A percentile compares a stretch with the other conserved stretches of the same genome.
These are phyloP conservation scores for Axis porcinus DNA, from an alignment of 2,113 vertebrate species.

Conservation along the genomic window DNA sequence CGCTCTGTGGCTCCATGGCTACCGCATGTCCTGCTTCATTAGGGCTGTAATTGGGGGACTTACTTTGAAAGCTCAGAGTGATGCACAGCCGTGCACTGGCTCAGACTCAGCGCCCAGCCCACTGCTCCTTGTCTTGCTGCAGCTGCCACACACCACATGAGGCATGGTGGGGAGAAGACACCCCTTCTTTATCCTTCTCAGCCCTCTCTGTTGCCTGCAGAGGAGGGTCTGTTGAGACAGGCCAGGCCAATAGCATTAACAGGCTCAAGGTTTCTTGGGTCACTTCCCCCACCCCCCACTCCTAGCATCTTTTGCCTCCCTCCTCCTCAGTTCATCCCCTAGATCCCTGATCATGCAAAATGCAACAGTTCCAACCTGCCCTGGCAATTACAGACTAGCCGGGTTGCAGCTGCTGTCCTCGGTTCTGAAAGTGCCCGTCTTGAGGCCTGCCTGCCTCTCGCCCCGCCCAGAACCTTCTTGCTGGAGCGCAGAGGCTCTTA, in stretches of 20 bases:
- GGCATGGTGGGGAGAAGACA: neutral
- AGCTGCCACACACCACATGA: neutral
- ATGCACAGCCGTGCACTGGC: neutral
- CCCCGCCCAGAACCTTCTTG: slow-evolving; percentile 64
- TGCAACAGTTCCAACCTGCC: slow-evolving; percentile 73
- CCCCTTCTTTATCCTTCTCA: neutral
- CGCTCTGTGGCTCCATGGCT: slow-evolving; percentile 40
- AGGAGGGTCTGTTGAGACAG: slow-evolving; percentile 19
- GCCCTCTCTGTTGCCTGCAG: neutral
- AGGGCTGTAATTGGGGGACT: slow-evolving; percentile 44
- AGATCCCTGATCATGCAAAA: slow-evolving; percentile 79
- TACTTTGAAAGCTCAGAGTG: slow-evolving; percentile 56
- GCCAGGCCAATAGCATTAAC: slow-evolving; percentile 20
- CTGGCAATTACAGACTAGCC: slow-evolving; percentile 74
- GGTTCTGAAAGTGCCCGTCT: slow-evolving; percentile 76
- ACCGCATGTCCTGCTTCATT: slow-evolving; percentile 44
- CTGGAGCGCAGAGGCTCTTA: slow-evolving; percentile 81
- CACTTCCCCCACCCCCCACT: neutral
- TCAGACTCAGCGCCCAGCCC: neutral
- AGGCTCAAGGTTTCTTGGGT: neutral
- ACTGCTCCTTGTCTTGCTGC: neutral
- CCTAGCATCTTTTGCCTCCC: neutral
- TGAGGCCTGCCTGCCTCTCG: slow-evolving; percentile 56
- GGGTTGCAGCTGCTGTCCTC: slow-evolving; percentile 77
- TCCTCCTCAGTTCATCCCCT: neutral